Conservation (phyloP, 2,797 vertebrate genomes). For the Trachops cirrhosus region DNA sequence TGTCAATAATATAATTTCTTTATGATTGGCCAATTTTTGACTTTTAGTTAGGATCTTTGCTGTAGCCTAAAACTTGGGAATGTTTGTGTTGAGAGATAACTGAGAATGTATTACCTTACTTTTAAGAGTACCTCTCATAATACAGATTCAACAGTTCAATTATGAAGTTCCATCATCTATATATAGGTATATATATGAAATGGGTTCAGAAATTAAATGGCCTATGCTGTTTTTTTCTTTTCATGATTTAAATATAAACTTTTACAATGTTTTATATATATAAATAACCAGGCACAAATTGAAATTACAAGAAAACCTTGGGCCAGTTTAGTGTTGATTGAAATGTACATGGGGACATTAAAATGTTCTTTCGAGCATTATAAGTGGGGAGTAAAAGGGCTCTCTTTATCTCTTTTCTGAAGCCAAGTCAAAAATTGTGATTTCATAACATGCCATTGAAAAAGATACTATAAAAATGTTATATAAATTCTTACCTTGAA, state of each 20-base stretch:
- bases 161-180: not conserved
- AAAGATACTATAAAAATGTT: constrained; percentile 48
- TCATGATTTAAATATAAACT: not conserved
- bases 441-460: constrained; percentile 24
- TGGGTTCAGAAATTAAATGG: not conserved
- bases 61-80: not conserved
- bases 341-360: not conserved
- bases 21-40: not conserved
- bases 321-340: not conserved
- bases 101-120: not conserved
- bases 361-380: not conserved
- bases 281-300: not conserved
- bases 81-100: not conserved
- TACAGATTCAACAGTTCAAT: not conserved
- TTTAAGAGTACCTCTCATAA: not conserved
- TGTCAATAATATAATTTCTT: not conserved
- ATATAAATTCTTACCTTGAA: not conserved
- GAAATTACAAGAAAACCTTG: not conserved
- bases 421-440: not conserved
- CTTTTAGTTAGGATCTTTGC: constrained; percentile 6
- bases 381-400: not conserved
- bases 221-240: not conserved
- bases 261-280: not conserved
- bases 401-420: constrained; percentile 18
- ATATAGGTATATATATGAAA: not conserved